These are phyloP conservation scores for Neostethus bicornis DNA, from an alignment of 2,797 vertebrate genomes.

Conservation along the genomic window DNA sequence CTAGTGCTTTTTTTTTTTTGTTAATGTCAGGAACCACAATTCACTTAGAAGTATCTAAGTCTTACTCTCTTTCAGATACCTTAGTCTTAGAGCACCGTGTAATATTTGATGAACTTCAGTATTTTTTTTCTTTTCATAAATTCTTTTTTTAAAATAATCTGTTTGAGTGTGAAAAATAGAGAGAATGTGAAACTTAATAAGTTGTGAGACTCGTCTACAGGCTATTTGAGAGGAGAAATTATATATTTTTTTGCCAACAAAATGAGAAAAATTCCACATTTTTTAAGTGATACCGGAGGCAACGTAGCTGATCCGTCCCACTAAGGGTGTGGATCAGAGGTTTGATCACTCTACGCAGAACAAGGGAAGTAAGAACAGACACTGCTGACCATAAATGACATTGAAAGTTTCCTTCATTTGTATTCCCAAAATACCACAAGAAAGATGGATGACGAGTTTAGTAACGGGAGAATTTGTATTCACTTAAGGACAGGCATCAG, in stretches of 20 bases:
- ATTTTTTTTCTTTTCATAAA: not conserved
- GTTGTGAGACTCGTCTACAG: constrained; percentile 26
- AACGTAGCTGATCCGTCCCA: too few species aligned
- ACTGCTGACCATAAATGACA: constrained; percentile 18
- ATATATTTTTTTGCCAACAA: constrained; percentile 13
- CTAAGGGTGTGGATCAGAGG: constrained; percentile 16
- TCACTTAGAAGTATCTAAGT: constrained; percentile 25
- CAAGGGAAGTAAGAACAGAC: constrained; percentile 9
- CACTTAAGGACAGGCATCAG: not conserved
- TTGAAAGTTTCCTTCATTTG: constrained; percentile 9
- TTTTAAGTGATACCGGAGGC: constrained; percentile 23
- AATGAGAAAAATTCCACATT: too few species aligned
- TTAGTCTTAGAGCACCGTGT: constrained; percentile 5
- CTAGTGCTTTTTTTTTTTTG: constrained; percentile 20
- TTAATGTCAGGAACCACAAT: constrained; percentile 26
- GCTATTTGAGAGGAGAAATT: constrained; percentile 44
- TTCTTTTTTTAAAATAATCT: not conserved
- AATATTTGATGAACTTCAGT: not conserved
- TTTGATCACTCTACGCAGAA: constrained; percentile 15
- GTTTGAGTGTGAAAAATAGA: constrained; percentile 1
- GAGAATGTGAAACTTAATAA: constrained; percentile 17
- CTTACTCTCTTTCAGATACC: constrained; percentile 6
- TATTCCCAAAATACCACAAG: not conserved
- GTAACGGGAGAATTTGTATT: not conserved
- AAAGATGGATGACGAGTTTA: constrained; percentile 6